Percentiles rank a stretch among this genome's conserved stretches.
Conservation (phyloP, 2,888 invertebrate genomes). For the Acronicta aceris region DNA sequence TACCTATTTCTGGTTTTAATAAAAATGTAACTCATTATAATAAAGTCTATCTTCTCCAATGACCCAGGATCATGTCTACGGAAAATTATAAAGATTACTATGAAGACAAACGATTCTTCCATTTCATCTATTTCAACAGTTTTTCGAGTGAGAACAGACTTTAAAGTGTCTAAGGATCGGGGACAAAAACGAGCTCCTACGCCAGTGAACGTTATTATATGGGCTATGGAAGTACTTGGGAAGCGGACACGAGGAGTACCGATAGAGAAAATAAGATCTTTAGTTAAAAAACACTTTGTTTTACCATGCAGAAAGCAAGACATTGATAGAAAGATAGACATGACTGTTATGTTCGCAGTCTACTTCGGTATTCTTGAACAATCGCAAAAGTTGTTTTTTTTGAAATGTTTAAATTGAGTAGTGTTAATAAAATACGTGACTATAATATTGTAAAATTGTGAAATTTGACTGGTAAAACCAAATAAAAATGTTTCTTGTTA, state of each 20-base stretch:
- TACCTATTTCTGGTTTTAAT: not conserved
- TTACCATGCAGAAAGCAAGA: slow-evolving; percentile 66
- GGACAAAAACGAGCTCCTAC: slow-evolving; percentile 57
- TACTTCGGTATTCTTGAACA: slow-evolving; percentile 68
- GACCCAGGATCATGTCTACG: slow-evolving; percentile 25
- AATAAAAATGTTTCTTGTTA: slow-evolving; percentile 11
- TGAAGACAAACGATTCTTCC: slow-evolving; percentile 56
- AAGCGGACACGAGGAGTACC: slow-evolving; percentile 63
- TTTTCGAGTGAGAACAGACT: slow-evolving; percentile 60
- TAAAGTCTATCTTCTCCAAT: slow-evolving; percentile 1
- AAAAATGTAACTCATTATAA: slow-evolving; percentile 14
- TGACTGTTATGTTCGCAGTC: slow-evolving; percentile 64
- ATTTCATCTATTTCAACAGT: slow-evolving; percentile 46
- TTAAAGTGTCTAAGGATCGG: slow-evolving; percentile 60
- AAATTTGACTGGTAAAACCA: not conserved
- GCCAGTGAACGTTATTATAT: slow-evolving; percentile 71
- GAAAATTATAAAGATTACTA: slow-evolving; percentile 41
- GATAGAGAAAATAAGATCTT: slow-evolving; percentile 61
- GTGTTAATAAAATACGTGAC: not conserved
- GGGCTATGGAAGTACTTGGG: slow-evolving; percentile 71
- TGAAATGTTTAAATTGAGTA: slow-evolving; percentile 44
- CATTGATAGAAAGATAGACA: slow-evolving; percentile 67
- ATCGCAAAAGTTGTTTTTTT: slow-evolving; percentile 61
- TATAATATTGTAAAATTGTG: slow-evolving; percentile 8
- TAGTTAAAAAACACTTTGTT: slow-evolving; percentile 68